Evolutionary conservation across 2,888 invertebrate species (phyloP), one percentile per base, ranked within the genome.

Genomic region (Zygothrica quintamaculata): DNA sequence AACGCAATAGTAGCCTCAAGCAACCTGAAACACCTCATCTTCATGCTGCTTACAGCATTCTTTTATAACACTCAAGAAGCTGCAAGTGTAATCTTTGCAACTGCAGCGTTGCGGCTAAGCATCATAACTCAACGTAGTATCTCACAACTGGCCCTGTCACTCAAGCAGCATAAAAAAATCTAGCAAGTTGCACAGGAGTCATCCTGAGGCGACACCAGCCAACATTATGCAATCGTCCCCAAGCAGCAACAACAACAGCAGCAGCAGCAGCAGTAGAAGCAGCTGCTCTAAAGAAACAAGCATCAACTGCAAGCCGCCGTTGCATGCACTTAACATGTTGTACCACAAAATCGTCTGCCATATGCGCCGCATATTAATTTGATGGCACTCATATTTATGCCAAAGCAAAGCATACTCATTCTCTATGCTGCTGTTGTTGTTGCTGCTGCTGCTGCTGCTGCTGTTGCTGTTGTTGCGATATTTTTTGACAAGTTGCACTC

Each of bases 331-430:
- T 87, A 87, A 85, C 84, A 84, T 84, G 87, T 86, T 84, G 80
- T 84, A 78, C 86, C 84, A 82, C 84, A 82, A 87, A 84, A 84
- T 85, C 86, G 87, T 85, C 87, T 82, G 73, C 86, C 88, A 86
- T 87, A 84, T 87, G 86, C 80, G 71, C 69, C 71, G 87, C 88
- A 88, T 88, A 87, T 85, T 85, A 85, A 85, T 85, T 85, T 85
- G 85, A 85, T 85, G 85, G 85, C 87, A 75, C 87, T 88, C 85
- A 87, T 86, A 85, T 85, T 88, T 85, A 87, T 86, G 77, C 81
- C 77, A 82, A 85, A 87, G 81, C 87, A 77, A 81, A 80, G 66
- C 87, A 77, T 67, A 78, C 55, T 61, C 52, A 57, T 59, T 44
- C 46, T 55, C 39, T 53, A 39, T 60, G 59, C 46, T 34, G 18